Base-by-base conservation (phyloP, 2,888 invertebrate genomes). In the Callinectes sapidus region DNA sequence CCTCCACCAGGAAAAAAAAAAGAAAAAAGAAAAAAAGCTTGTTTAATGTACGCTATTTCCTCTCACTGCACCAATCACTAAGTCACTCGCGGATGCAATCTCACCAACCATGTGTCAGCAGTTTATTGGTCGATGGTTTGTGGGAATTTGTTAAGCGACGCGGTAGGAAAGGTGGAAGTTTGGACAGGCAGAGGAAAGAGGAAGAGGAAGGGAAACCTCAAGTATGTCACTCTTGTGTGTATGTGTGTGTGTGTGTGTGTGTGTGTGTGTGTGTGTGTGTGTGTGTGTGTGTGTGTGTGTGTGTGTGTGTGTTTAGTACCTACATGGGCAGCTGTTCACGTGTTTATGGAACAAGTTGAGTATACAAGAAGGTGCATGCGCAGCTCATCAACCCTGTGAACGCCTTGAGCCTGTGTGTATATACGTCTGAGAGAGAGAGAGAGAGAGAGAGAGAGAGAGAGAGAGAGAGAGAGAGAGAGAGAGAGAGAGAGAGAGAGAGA, bases 391-490 rank as follows among this genome's bases (percentile, higher is more conserved):
- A 28, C 23, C 71, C 71, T 71, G n/a, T 10, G 28, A 71, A 71
- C 28, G 28, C 71, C 71, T 71, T 71, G 71, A 71, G 71, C 71
- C n/a, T 28, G 71, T 71, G 28, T 71, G 71, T 16, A 48, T 13
- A 13, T 87, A 35, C 32, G 87, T 87, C 35, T 86, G 86, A 71
- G 66, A n/a, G 66, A 71, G 66, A n/a, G 66, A 71, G 66, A 71
- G 66, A 71, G 77, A 81, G 77, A 81, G 77, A 77, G 77, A 77
- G 77, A 77, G 77, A 77, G 77, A 77, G 77, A 77, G 77, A 81
- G 81, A 81, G 81, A 81, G 81, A 81, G 81, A 81, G 81, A 81
- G 81, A 81, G 81, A 81, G 81, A 81, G 81, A 35, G 81, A 81
- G 81, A 81, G 81, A 35, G 35, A 81, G 81, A 81, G 81, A 35